These are phyloP conservation scores for Stichodactyla helianthus DNA, from an alignment of 64 coral and sea anemone species.

Conservation along the genomic window DNA sequence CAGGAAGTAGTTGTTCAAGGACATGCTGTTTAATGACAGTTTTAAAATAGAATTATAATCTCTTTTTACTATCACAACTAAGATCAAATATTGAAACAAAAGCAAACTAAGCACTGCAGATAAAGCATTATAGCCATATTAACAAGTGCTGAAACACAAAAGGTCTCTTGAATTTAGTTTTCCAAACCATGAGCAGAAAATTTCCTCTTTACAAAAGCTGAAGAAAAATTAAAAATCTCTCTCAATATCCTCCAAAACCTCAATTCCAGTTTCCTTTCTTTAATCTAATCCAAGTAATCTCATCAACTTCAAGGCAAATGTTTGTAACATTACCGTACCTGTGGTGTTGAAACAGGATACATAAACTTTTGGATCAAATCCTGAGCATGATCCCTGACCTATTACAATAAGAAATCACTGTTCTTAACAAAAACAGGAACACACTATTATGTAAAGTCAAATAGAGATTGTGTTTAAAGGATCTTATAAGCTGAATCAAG, in stretches of 20 bases:
- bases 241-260: too few species aligned
- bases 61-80: not conserved
- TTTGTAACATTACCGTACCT: conserved; percentile 36
- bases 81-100: not conserved
- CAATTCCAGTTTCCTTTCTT: too few species aligned
- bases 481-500: not conserved
- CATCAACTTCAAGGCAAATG: too few species aligned
- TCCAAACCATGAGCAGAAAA: too few species aligned
- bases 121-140: too few species aligned
- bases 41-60: not conserved
- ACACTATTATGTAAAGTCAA: not conserved
- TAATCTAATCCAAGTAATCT: too few species aligned
- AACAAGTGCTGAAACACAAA: too few species aligned
- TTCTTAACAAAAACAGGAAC: not conserved
- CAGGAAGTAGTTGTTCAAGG: conserved; percentile 85
- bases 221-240: too few species aligned
- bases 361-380: conserved; percentile 96
- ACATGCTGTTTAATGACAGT: conserved; percentile 65
- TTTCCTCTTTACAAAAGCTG: not conserved
- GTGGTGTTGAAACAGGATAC: conserved; percentile 81
- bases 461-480: not conserved
- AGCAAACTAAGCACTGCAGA: too few species aligned
- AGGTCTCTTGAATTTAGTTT: too few species aligned
- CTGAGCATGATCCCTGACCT: conserved; percentile 88
- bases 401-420: not conserved